These are phyloP conservation scores for Machimus atricapillus DNA, from an alignment of 2,888 invertebrate species.

Conservation along the genomic window DNA sequence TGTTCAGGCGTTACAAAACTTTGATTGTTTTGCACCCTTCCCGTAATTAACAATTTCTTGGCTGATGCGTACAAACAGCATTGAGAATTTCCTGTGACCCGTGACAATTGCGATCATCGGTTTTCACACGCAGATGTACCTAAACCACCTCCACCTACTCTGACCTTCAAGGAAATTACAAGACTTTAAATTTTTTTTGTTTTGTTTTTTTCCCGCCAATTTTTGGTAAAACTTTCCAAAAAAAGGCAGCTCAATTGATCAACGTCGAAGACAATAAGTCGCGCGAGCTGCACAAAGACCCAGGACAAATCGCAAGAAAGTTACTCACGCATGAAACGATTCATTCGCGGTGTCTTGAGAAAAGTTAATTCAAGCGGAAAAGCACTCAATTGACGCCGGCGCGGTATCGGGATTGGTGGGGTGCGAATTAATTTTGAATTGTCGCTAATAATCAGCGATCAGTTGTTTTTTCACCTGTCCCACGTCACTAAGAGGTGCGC, in stretches of 20 bases:
- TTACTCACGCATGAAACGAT: slow-evolving; percentile 23
- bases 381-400: not conserved
- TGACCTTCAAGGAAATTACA: not conserved
- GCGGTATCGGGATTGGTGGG: not conserved
- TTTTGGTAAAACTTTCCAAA: not conserved
- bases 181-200: not conserved
- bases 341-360: not conserved
- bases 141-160: not conserved
- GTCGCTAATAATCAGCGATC: not conserved
- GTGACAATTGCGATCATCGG: not conserved
- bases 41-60: not conserved
- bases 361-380: slow-evolving; percentile 17
- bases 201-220: not conserved
- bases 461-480: not conserved
- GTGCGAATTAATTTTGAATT: not conserved
- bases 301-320: not conserved
- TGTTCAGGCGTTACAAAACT: not conserved
- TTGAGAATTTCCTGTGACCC: not conserved
- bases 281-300: not conserved
- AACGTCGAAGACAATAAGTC: not conserved
- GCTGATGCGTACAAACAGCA: not conserved
- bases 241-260: not conserved
- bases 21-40: not conserved
- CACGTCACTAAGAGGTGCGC: not conserved
- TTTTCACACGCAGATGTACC: not conserved